Percentiles rank a stretch among this genome's conserved stretches.
phyloP scores from a whole-genome alignment of 2,888 invertebrate species.

The Drosophila prostipennis region DNA sequence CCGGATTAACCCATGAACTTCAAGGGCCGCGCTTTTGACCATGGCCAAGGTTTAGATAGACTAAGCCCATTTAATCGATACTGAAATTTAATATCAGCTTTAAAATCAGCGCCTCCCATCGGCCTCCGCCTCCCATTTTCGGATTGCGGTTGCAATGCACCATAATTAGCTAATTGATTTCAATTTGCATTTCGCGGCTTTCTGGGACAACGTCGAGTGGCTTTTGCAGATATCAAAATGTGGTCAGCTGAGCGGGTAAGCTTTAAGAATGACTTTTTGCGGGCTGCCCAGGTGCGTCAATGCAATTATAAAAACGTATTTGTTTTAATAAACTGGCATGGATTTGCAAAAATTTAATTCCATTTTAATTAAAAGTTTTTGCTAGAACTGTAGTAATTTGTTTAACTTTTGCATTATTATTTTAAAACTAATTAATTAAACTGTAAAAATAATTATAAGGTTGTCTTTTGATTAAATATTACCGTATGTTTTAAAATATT shows the following conservation, averaged over 20 bases:
- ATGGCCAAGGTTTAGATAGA: constrained; percentile 7
- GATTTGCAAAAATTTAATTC: not conserved
- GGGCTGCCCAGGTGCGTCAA: constrained; percentile 21
- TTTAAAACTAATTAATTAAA: too few relatives aligned
- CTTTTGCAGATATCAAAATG: constrained; percentile 53
- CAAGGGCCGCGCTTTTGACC: constrained; percentile 10
- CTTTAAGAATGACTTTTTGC: constrained; percentile 56
- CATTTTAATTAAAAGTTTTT: too few relatives aligned
- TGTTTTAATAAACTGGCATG: not conserved
- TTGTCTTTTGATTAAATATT: too few relatives aligned
- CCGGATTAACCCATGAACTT: constrained; percentile 12
- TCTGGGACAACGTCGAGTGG: constrained; percentile 42
- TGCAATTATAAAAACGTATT: constrained; percentile 15
- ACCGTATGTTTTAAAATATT: too few relatives aligned
- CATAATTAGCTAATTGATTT: constrained; percentile 79
- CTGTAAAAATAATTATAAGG: too few relatives aligned
- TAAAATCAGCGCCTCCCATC: constrained; percentile 10
- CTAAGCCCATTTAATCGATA: constrained; percentile 22
- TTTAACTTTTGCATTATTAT: too few relatives aligned
- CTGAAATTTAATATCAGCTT: constrained; percentile 31
- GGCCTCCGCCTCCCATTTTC: constrained; percentile 9
- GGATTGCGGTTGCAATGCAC: constrained; percentile 50
- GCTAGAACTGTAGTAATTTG: too few relatives aligned
- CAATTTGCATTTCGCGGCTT: constrained; percentile 61
- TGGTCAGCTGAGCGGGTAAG: constrained; percentile 43